Percentiles rank a stretch among this genome's conserved stretches.
Conservation (phyloP, 2,888 invertebrate genomes). For the Ptilodon capucinus region DNA sequence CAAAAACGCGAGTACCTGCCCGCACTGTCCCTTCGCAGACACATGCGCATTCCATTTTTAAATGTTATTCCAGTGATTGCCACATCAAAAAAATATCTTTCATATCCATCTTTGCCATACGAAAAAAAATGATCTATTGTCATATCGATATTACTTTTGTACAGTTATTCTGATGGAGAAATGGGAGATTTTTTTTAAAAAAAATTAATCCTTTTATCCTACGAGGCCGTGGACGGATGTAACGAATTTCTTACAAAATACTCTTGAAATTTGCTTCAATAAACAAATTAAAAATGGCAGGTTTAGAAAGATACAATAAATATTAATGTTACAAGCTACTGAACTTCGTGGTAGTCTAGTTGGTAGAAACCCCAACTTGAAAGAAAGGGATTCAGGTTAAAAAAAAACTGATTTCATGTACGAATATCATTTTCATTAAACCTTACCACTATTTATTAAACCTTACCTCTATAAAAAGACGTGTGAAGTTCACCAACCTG, state of each 20-base stretch:
- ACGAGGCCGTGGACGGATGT: constrained; percentile 17
- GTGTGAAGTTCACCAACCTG: too few relatives aligned
- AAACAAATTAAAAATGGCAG: constrained; percentile 16
- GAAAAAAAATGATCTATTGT: constrained; percentile 67
- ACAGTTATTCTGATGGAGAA: constrained; percentile 33
- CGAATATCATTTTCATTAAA: too few relatives aligned
- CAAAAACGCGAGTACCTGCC: constrained; percentile 77
- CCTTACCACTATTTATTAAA: too few relatives aligned
- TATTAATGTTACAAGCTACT: too few relatives aligned
- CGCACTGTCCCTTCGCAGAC: constrained; percentile 76
- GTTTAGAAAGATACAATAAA: too few relatives aligned
- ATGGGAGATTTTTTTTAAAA: constrained; percentile 42
- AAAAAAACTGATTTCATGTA: too few relatives aligned
- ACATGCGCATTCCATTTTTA: constrained; percentile 74
- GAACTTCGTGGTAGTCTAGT: too few relatives aligned
- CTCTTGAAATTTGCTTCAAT: constrained; percentile 13
- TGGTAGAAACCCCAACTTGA: too few relatives aligned
- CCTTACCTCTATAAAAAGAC: too few relatives aligned
- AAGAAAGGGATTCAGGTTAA: too few relatives aligned
- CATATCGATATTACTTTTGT: constrained; percentile 56
- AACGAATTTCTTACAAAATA: constrained; percentile 24
- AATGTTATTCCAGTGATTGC: constrained; percentile 63
- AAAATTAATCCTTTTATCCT: constrained; percentile 64
- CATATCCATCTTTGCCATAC: constrained; percentile 49
- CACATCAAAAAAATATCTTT: constrained; percentile 65